Conservation (phyloP, 1,140 invertebrate species). For the Drosophila azteca region DNA sequence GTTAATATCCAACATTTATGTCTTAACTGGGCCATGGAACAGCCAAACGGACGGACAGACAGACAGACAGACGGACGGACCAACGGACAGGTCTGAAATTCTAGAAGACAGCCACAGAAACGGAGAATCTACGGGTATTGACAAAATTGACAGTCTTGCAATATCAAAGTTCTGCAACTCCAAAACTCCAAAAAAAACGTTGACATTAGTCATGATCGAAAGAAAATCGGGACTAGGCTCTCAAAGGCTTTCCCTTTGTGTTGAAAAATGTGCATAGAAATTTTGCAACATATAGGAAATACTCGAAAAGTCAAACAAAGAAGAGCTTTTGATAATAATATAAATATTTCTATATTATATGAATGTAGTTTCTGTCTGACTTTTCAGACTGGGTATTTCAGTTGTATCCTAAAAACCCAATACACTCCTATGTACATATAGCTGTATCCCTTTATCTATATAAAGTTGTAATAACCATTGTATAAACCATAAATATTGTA, state of each 20-base stretch:
- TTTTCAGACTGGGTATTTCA: neutral
- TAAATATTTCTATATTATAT: slow-evolving; percentile 12
- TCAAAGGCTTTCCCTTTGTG: neutral
- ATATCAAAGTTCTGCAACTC: slow-evolving; percentile 37
- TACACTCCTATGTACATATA: too few relatives aligned
- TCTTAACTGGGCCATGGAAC: slow-evolving; percentile 60
- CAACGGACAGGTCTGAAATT: slow-evolving; percentile 44
- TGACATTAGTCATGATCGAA: slow-evolving; percentile 9
- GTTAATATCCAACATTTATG: slow-evolving; percentile 49
- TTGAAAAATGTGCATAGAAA: too few relatives aligned
- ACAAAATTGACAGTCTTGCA: slow-evolving; percentile 13
- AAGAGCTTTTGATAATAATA: slow-evolving; percentile 34
- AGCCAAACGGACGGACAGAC: too few relatives aligned
- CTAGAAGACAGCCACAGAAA: slow-evolving; percentile 24
- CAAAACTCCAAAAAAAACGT: neutral
- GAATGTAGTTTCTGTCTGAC: neutral
- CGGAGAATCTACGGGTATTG: neutral
- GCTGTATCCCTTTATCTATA: neutral
- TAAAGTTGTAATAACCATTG: neutral
- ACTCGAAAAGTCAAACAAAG: slow-evolving; percentile 41
- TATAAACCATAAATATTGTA: slow-evolving; percentile 1
- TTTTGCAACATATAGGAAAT: neutral
- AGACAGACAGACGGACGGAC: too few relatives aligned
- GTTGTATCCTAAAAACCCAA: neutral
- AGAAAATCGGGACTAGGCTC: neutral